Percentiles rank a stretch among this genome's conserved stretches.
These are phyloP conservation scores for Hemicrepidius hirtus DNA, from an alignment of 2,888 invertebrate genomes.

Conservation along the genomic window DNA sequence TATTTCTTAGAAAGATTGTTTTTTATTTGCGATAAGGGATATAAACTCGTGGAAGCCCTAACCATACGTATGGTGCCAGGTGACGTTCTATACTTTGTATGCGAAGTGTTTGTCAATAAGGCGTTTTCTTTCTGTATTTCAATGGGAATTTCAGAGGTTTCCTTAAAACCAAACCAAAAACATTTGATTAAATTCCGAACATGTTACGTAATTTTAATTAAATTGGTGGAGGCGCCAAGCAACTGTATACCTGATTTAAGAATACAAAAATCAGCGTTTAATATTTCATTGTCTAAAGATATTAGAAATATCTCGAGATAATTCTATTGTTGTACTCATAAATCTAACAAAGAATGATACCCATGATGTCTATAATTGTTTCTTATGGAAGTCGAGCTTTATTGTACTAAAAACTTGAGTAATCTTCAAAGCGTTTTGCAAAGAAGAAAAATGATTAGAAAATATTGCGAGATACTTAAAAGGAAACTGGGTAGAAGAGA, in stretches of 20 bases:
- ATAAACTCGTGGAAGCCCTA: constrained; percentile 5
- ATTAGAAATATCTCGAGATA: neutral
- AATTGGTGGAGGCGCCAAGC: too few species aligned
- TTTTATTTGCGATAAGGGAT: neutral
- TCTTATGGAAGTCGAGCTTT: neutral
- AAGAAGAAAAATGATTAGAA: neutral
- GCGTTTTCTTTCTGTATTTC: constrained; percentile 1
- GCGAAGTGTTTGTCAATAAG: constrained; percentile 8
- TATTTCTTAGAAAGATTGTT: neutral
- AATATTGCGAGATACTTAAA: neutral
- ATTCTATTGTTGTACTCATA: neutral
- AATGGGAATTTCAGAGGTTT: neutral
- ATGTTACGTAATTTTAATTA: neutral
- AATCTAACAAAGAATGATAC: neutral
- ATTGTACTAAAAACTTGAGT: constrained; percentile 3
- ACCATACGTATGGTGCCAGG: constrained; percentile 4
- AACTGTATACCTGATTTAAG: neutral
- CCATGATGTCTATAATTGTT: constrained; percentile 9
- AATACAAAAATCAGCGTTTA: too few species aligned
- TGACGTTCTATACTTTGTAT: constrained; percentile 20
- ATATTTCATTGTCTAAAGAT: neutral
- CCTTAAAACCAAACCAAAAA: neutral
- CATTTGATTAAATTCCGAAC: too few species aligned
- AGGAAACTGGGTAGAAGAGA: neutral
- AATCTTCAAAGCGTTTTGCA: neutral